Evolutionary conservation across 2,888 invertebrate species (phyloP), one percentile per base, ranked within the genome.

Genomic region (Eupeodes luniger): DNA sequence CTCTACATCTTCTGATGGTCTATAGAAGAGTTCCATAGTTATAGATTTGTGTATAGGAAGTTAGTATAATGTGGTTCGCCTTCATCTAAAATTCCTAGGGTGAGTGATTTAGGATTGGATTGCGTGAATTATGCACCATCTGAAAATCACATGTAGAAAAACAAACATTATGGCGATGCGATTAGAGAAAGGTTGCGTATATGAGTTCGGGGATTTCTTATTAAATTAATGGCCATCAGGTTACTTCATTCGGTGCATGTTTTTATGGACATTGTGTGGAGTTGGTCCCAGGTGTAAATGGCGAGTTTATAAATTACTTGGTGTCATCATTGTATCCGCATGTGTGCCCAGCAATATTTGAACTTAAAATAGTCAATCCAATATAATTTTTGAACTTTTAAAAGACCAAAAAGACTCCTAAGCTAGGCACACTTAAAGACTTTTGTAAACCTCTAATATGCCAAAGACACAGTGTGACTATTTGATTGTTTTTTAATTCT

Each of bases 101-200:
- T 83, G 83, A 86, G 79, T 86, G 86, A 83, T 86, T 86, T 83
- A 86, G 86, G 75, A 85, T 82, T 70, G 83, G 86, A 70, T 86
- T 83, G 85, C 86, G 79, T 86, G 83, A 82, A 86, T 49, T 16
- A 44, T n/a, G 27, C 57, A 55, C 49, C 36, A 59, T 16, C 10
- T 5, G 2, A 66, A 59, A n/a, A 16, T 59, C 83, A 57, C 9
- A 57, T 19, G 14, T 2, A 19, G 5, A 27, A 11, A 27, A 34
- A 27, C 14, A 55, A 57, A 66, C 27, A 27, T 27, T 27, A 27
- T 27, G 27, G 27, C 2, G 57, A 70, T 78, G 67, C 69, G 82
- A 78, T 78, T 51, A 78, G 81, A 82, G 75, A 75, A 83, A 83
- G 83, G 79, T 69, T 75, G 79, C 75, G 78, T 75, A 75, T 67